Percentiles rank a stretch among this genome's conserved stretches.
Evolutionary conservation across 2,888 invertebrate genomes (phyloP).

Genomic region (Nebria brevicollis): DNA sequence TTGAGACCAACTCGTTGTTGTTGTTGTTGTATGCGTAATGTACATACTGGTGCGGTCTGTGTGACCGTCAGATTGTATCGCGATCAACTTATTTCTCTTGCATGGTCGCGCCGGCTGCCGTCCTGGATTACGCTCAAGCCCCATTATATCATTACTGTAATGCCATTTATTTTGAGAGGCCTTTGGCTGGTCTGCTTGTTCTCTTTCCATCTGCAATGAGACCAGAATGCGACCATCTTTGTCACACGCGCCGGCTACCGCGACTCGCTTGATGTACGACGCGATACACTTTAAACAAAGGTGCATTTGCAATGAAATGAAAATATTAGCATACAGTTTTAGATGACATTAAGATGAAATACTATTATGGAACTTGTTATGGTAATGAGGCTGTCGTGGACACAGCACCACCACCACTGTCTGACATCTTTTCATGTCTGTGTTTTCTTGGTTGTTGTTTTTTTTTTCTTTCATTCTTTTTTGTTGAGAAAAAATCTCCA

Average conservation of each 20-base stretch:
- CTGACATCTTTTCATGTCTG: slow-evolving; percentile 40
- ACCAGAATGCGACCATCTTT: slow-evolving; percentile 13
- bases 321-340: slow-evolving; percentile 63
- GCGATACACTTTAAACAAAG: slow-evolving; percentile 59
- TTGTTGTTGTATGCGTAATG: neutral
- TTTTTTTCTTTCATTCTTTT: neutral
- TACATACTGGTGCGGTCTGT: neutral
- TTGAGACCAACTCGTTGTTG: slow-evolving; percentile 3
- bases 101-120: slow-evolving; percentile 48
- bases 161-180: slow-evolving; percentile 55
- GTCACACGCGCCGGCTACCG: slow-evolving; percentile 17
- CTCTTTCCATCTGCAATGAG: slow-evolving; percentile 9
- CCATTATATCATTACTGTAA: slow-evolving; percentile 55
- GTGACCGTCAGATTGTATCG: slow-evolving; percentile 37
- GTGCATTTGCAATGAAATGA: slow-evolving; percentile 61
- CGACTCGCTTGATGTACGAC: slow-evolving; percentile 50
- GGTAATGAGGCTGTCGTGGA: slow-evolving; percentile 57
- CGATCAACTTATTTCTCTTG: slow-evolving; percentile 25
- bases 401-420: slow-evolving; percentile 32
- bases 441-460: slow-evolving; percentile 11
- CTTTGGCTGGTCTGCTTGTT: slow-evolving; percentile 41
- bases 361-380: slow-evolving; percentile 63
- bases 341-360: slow-evolving; percentile 64
- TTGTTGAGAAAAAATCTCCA: slow-evolving; percentile 54
- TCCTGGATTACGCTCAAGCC: slow-evolving; percentile 55